Base-by-base conservation (phyloP, 2,797 vertebrate genomes). In the Pseudomugil gertrudae region DNA sequence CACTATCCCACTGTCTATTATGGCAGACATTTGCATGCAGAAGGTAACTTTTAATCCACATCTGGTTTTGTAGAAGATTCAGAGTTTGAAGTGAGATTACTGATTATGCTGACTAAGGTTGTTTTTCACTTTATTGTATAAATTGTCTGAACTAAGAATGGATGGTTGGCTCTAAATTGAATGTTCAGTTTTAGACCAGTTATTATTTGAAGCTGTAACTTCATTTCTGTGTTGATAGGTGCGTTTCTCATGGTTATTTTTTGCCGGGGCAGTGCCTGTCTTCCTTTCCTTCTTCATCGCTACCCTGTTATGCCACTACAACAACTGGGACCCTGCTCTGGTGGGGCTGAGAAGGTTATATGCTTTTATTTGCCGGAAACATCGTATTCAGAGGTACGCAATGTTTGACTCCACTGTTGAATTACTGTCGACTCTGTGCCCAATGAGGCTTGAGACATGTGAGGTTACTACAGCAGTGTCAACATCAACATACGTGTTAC, bases 271-370 rank as follows among this genome's bases (percentile, higher is more conserved):
- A 0, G 81, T 98, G 17, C 97, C 97, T 11, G 96, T 99, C 45
- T 98, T 99, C 89, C 94, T 98, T 81, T 96, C 96, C 30, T 99
- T 98, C 91, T 96, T 98, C 91, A 95, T 96, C 68, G 95, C 90
- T 45, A 92, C 97, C 21, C 92, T 98, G 0, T 78, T 99, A 36
- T 97, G 96, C 82, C 97, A 99, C 90, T 98, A 98, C 91, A 99
- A 98, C 92, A 99, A 99, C 92, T 99, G 97, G 97, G 97, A 98
- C 90, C 97, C 97, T 1, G 97, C 97, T 59, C 96, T 97, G 94
- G 95, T 98, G 60, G 96, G 94, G 9, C 92, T 99, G 71, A 94
- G 97, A 87, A 94, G 97, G 89, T 79, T 97, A 51, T 98, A 98
- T 77, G 95, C 95, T 64, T 96, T 98, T 85, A 90, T 97, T 57